phyloP scores from a whole-genome alignment of 2,797 vertebrate genomes.

The Myotis findleyi region DNA sequence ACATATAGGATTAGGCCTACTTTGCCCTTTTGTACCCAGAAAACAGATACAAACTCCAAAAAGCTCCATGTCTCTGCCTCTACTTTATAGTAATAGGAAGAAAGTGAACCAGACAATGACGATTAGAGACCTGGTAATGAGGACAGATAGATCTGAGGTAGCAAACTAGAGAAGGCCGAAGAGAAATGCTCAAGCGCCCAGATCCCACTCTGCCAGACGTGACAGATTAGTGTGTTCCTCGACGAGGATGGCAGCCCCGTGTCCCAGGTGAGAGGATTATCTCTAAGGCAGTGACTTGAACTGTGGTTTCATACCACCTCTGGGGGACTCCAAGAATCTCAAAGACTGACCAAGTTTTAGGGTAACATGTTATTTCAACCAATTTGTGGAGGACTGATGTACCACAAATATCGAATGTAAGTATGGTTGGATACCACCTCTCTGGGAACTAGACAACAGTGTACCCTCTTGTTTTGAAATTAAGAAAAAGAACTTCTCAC shows the following conservation, averaged over 20 bases:
- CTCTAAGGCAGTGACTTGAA: background rate
- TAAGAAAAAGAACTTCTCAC: background rate
- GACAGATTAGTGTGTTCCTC: background rate
- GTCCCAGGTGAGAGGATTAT: background rate
- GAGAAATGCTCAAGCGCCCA: background rate
- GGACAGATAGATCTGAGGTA: background rate
- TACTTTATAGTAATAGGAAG: background rate
- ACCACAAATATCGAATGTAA: background rate
- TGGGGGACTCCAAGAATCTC: background rate
- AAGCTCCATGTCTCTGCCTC: background rate
- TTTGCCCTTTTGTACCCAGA: background rate
- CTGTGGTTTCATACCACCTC: background rate
- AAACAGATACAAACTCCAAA: background rate
- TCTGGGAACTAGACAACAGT: background rate
- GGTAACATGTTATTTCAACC: conserved; percentile 21
- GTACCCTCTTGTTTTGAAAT: background rate
- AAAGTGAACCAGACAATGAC: background rate
- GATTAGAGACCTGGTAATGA: background rate
- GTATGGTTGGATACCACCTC: background rate
- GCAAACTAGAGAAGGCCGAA: background rate
- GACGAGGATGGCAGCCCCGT: background rate
- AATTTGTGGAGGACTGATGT: background rate
- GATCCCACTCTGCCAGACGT: background rate
- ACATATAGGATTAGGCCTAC: background rate
- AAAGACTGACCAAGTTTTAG: conserved; percentile 21